Base-by-base conservation (phyloP, 1,140 invertebrate genomes). In the Penaeus japonicus region DNA sequence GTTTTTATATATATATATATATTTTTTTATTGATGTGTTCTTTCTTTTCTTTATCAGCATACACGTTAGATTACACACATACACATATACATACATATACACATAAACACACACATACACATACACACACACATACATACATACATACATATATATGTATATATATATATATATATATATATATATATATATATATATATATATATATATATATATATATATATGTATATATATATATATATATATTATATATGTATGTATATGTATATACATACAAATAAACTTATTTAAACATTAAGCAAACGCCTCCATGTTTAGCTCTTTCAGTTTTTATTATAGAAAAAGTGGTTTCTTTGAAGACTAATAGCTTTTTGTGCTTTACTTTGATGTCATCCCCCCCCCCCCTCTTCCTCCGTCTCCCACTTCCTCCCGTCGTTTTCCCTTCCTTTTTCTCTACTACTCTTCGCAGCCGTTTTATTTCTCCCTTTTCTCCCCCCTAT, bases 121-220 rank as follows among this genome's bases (percentile, higher is more conserved):
- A 20, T 35, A 39, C 32, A 39, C 32, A 39, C 10, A 77, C 32
- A 77, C 32, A 32, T 77, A 32, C 32, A 39, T 77, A 77, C 32
- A 77, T 77, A 77, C 32, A 77, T 77, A 77, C 32, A 77, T 77
- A 77, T 77, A 77, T 77, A 77, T 77, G 32, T 77, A 77, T 77
- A 77, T 77, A 77, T 77, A 32, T 77, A 77, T 77, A 77, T 77
- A 77, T 77, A 77, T 77, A 77, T 77, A 77, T 77, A 77, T 77
- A 77, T 77, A 77, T 77, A 77, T 77, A 77, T 77, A 77, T 77
- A 77, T 77, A 77, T 77, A 77, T 77, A 77, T 77, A 77, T 77
- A 77, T 77, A 77, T 77, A 77, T 77, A 77, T 77, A 77, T 47
- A 77, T 77, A 77, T 77, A 77, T 77, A 35, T 79, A 53, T 35